These are phyloP conservation scores for Drosophila sp. DNA, from an alignment of 1,140 invertebrate species.

Conservation along the genomic window DNA sequence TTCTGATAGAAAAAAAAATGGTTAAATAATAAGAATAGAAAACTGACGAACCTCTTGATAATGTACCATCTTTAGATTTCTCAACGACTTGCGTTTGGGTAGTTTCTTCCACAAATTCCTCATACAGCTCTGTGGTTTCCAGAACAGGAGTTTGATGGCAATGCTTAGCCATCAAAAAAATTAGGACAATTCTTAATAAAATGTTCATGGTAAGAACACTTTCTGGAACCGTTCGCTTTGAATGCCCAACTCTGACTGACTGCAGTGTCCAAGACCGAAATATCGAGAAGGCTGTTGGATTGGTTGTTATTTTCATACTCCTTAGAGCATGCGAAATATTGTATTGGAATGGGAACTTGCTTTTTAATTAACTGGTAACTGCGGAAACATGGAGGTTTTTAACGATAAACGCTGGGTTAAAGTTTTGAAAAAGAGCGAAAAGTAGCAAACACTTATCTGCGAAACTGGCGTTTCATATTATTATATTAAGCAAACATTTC, in stretches of 20 bases:
- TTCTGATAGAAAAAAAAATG: not conserved
- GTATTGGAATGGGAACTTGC: too few species aligned
- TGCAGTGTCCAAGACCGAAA: not conserved
- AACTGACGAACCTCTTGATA: not conserved
- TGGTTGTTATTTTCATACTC: too few species aligned
- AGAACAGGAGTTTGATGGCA: not conserved
- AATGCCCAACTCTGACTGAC: not conserved
- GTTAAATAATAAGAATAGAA: not conserved
- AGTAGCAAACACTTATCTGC: too few species aligned
- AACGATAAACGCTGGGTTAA: too few species aligned
- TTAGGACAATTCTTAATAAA: not conserved
- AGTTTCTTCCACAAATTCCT: not conserved
- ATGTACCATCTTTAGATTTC: not conserved
- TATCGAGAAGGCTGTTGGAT: not conserved
- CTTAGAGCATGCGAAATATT: too few species aligned
- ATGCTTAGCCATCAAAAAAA: constrained; percentile 1
- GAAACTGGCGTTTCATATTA: too few species aligned
- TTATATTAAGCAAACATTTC: too few species aligned
- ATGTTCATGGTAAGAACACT: not conserved
- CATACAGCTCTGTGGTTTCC: not conserved
- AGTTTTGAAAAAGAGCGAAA: too few species aligned
- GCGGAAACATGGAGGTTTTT: too few species aligned
- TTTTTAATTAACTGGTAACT: too few species aligned
- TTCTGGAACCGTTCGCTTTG: not conserved
- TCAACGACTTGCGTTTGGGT: not conserved